Evolutionary conservation across 2,888 invertebrate genomes (phyloP), one percentile per base, ranked within the genome.

Genomic region (Pyrochroa serraticornis): DNA sequence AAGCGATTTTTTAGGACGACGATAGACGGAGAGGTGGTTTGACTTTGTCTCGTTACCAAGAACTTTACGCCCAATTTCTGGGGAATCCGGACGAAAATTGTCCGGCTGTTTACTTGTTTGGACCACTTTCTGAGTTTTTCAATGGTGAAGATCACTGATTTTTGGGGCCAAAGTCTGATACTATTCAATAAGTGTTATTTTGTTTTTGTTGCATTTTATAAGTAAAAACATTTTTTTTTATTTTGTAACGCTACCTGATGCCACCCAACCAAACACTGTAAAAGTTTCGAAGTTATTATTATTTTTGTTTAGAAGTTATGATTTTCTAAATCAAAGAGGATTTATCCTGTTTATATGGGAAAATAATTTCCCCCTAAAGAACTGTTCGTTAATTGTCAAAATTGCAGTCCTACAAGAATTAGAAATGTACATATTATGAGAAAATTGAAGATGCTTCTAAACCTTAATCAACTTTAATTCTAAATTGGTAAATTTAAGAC

Each of bases 51-150:
- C 84, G 92, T 74, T 93, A 92, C 75, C 90, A 92, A 76, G 92
- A 92, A 76, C 82, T 92, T 2, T 93, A 92, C 76, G 91, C 91
- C 0, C 87, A 90, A 77, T 92, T 90, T 80, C 82, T 92, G 59
- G 91, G 92, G 14, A 90, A 92, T 77, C 86, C 86, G 34, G 86
- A 85, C 65, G 90, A 91, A 54, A 84, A 86, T 68, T 87, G 87
- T 72, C 83, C 86, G 58, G 91, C 91, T 35, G 87, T 88, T 47
- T 87, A 90, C 71, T 83, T 93, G 9, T 93, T 93, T 76, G 92
- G 92, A 39, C 92, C 92, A 35, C 80, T 93, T 69, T 84, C 81
- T 45, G 83, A 82, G 65, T 76, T 82, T 54, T 80, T 79, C 44
- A 69, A 66, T 46, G 42, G 12, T 36, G 44, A 51, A 9, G 49